A percentile compares a stretch with the other conserved stretches of the same genome.
Conservation (phyloP, 2,797 vertebrate genomes). For the Anniella stebbinsi region DNA sequence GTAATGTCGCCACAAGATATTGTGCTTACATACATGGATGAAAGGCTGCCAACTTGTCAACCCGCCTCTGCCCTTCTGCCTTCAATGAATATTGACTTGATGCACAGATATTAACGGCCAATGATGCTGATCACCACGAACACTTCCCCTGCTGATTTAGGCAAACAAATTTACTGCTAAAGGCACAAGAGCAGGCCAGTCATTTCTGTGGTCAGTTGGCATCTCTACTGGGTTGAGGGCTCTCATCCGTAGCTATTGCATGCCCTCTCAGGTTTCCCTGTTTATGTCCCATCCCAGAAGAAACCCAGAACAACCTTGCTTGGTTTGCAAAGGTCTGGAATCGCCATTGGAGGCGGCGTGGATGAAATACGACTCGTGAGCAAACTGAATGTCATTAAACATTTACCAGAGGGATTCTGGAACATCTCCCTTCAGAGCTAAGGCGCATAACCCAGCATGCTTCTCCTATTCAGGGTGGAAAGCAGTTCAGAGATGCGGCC, state of each 20-base stretch:
- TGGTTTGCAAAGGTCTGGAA: not conserved
- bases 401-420: not conserved
- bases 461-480: not conserved
- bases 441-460: not conserved
- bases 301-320: not conserved
- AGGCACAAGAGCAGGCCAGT: no score
- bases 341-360: not conserved
- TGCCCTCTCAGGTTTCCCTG: not conserved
- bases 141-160: not conserved
- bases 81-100: not conserved
- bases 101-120: not conserved
- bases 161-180: not conserved
- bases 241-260: not conserved
- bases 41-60: not conserved
- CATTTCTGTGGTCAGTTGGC: not conserved
- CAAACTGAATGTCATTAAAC: not conserved
- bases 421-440: not conserved
- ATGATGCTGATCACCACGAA: not conserved
- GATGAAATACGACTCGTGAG: not conserved
- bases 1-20: not conserved
- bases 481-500: not conserved
- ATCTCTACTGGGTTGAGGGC: not conserved
- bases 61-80: not conserved
- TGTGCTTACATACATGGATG: not conserved
- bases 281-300: not conserved